Evolutionary conservation across 30 jellyfish, hydroid and myxozoan genomes (phyloP), one percentile per base, ranked within the genome.

Genomic region (Chrysaora quinquecirrha): DNA sequence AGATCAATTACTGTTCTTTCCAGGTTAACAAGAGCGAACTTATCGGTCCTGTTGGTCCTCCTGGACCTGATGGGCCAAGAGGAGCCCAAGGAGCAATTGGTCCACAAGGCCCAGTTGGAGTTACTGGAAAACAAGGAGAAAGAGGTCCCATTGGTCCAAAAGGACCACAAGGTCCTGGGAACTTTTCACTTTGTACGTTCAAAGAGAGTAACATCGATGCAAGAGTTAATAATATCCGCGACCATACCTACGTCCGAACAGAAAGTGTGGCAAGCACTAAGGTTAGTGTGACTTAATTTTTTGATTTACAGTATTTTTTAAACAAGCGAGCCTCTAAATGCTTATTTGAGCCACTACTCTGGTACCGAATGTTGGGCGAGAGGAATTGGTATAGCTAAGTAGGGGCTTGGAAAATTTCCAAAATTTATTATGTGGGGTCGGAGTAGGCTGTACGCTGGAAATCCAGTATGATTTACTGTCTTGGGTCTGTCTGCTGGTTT

Each of bases 161-260:
- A 28, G 92, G 92, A 14, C 43, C 56, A 16, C 80, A 68, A 34
- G 92, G 92, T 9, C 80, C 92, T 18, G 92, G 92, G 20, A 82
- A 82, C 32, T 82, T 82, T 38, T 67, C 85, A 2, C 73, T 24
- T 20, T 82, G 92, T 34, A 4, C 65, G 12, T 71, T 43, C 71
- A 52, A 56, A 34, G 62, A 31, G 30, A 23, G 24, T 0, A 11
- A 48, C 38, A 30, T 70, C 7, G 50, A 61, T 32, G 34, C 54
- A 16, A 6, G 72, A 0, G 63, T 54, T 18, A 66, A 21, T 33
- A 16, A 3, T 0, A 33, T 34, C 22, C 38, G 34, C 3, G 72
- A 75, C 2, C 60, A 50, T 21, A 82, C 92, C 9, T 82, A 20
- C 47, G 80, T 34, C 23, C 78, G 69, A 69, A 68, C 92, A 0